Conservation (phyloP, 2,113 vertebrate genomes). For the Laticauda colubrina region DNA sequence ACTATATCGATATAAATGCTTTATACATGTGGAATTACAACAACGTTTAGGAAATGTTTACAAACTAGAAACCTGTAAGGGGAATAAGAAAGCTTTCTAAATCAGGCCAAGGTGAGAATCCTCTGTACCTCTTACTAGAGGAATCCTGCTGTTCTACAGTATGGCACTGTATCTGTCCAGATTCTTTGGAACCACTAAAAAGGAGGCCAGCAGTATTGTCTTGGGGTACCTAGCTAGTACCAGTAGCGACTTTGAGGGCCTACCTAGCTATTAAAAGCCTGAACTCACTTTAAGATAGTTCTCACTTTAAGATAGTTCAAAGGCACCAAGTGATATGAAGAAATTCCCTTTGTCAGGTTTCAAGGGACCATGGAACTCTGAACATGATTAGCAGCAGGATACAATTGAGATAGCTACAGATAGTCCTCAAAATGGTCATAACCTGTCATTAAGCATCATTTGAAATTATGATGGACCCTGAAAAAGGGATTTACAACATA, state of each 20-base stretch:
- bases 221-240: background rate
- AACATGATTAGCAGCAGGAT: background rate
- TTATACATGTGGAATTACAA: no score
- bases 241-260: background rate
- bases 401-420: background rate
- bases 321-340: background rate
- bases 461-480: no score
- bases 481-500: no score
- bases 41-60: no score
- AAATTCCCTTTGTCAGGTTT: background rate
- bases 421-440: no score
- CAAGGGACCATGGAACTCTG: background rate
- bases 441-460: no score
- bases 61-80: no score
- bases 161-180: background rate
- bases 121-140: background rate
- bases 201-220: background rate
- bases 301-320: background rate
- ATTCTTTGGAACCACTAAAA: background rate
- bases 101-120: no score
- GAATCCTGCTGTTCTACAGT: background rate
- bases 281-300: background rate
- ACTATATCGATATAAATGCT: no score
- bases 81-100: no score
- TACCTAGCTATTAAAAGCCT: background rate